Evolutionary conservation across 2,113 vertebrate species (phyloP), one percentile per base, ranked within the genome.

Genomic region (Lycocorax pyrrhopterus): DNA sequence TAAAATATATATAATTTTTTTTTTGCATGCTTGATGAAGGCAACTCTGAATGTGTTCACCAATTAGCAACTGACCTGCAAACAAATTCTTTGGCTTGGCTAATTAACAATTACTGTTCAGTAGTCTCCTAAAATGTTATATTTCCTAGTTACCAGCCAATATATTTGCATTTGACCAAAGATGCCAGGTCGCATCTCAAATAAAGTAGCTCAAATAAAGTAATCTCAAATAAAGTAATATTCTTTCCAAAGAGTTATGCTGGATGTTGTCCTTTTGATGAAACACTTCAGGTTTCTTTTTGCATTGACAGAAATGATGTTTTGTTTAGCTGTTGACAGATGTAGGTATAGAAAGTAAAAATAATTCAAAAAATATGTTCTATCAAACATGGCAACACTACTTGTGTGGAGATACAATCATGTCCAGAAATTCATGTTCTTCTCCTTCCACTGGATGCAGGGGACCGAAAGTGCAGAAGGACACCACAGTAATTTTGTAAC

Each of bases 351-450:
- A 51, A 66, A 55, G 3, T 32, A 67, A 67, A 14, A 67, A 41
- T 12, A 7, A 58, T 35, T 58, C 9, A 49, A n/a, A 41, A 27
- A 56, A 16, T 0, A 35, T 41, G 4, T 33, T 20, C 2, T 2
- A 66, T 69, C 37, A 66, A 75, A 72, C 16, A 32, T 10, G 5
- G 41, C 33, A 62, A 21, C 3, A 8, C 2, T 32, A 46, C 13
- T 44, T 35, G 8, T 66, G 16, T 5, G 47, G 30, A 27, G 8
- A 53, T 2, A 25, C 3, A 32, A 75, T 10, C 5, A 71, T 23
- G 26, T 15, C 46, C 44, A 74, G 51, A 74, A 90, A 52, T 47
- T 52, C 46, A 10, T 10, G 27, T 10, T 14, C 7, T 77, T 78
- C 10, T 55, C 21, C 18, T 21, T 63, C 16, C 32, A 2, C 12